phyloP scores from a whole-genome alignment of 2,797 vertebrate species.

The Lacerta viridis region DNA sequence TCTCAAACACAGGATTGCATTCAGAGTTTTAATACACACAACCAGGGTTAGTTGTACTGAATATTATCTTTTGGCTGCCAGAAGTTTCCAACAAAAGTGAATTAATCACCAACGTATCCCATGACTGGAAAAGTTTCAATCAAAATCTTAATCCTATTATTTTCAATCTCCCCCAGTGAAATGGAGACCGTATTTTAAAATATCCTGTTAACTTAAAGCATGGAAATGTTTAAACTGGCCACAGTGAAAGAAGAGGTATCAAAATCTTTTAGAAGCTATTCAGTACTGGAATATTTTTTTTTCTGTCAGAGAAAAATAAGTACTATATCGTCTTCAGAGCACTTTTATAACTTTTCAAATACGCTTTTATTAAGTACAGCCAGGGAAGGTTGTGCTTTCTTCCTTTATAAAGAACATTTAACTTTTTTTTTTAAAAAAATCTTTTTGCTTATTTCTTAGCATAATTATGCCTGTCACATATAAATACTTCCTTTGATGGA shows the following conservation, averaged over 20 bases:
- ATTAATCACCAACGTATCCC: background rate
- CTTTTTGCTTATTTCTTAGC: conserved; percentile 25
- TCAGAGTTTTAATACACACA: background rate
- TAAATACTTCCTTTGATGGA: conserved; percentile 36
- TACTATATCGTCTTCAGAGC: conserved; percentile 39
- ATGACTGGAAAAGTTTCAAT: conserved; percentile 20
- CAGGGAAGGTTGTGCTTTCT: background rate
- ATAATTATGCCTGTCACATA: conserved; percentile 27
- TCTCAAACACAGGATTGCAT: background rate
- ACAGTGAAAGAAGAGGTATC: conserved; percentile 22
- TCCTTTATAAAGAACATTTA: conserved; percentile 25
- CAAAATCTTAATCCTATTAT: conserved; percentile 47
- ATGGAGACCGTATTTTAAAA: conserved; percentile 1
- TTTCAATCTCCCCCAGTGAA: conserved; percentile 24
- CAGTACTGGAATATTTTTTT: conserved; percentile 18
- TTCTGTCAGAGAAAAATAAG: conserved; percentile 31
- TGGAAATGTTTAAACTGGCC: conserved; percentile 32
- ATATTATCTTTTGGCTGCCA: conserved; percentile 11
- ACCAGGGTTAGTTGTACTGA: conserved; percentile 1
- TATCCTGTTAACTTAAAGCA: conserved; percentile 43
- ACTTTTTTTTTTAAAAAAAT: background rate
- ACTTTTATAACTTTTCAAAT: conserved; percentile 33
- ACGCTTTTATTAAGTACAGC: conserved; percentile 45
- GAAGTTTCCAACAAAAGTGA: conserved; percentile 21
- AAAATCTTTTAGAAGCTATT: conserved; percentile 52